Evolutionary conservation across 1,140 invertebrate species (phyloP).

Genomic region (Magallana ariakensis): DNA sequence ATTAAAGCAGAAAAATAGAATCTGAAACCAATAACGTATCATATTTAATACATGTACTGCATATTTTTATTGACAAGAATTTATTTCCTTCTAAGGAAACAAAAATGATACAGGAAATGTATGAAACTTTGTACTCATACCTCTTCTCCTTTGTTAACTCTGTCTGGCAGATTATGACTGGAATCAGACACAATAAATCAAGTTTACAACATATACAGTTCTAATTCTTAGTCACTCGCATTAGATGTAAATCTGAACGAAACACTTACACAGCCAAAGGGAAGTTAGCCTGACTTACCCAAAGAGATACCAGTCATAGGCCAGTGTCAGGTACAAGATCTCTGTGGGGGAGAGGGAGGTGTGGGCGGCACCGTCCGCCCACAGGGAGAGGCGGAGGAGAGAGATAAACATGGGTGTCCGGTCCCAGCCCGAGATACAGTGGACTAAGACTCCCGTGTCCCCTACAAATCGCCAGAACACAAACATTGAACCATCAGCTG

Average conservation of each 20-base stretch:
- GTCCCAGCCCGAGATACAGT: slow-evolving; percentile 94
- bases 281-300: slow-evolving; percentile 80
- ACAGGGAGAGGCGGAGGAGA: slow-evolving; percentile 87
- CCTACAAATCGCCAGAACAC: slow-evolving; percentile 63
- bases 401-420: slow-evolving; percentile 91
- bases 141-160: slow-evolving; percentile 88
- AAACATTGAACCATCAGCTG: background rate
- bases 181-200: slow-evolving; percentile 62
- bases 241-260: background rate
- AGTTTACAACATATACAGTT: background rate
- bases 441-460: slow-evolving; percentile 86
- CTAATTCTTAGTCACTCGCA: background rate
- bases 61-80: too few species aligned
- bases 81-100: too few species aligned
- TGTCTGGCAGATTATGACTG: slow-evolving; percentile 87
- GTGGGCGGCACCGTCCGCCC: slow-evolving; percentile 92
- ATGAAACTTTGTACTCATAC: slow-evolving; percentile 62
- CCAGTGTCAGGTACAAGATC: slow-evolving; percentile 90
- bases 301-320: slow-evolving; percentile 93
- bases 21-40: slow-evolving; percentile 76
- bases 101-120: too few species aligned
- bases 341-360: slow-evolving; percentile 84
- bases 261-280: background rate
- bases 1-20: slow-evolving; percentile 91
- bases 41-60: too few species aligned